Conservation (phyloP, 2,888 invertebrate genomes). For the Napeogenes inachia region DNA sequence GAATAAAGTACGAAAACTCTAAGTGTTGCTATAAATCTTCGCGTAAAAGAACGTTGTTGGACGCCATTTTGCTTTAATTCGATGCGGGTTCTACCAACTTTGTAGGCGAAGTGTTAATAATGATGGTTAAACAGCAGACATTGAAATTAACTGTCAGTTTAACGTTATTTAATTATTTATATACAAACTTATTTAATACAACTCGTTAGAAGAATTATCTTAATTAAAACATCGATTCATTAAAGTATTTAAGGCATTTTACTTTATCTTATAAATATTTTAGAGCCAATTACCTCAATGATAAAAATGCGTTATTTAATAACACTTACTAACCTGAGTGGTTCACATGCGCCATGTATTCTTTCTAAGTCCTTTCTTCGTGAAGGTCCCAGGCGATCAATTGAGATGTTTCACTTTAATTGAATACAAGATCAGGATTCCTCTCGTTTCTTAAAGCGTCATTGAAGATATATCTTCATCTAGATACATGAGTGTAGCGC, state of each 20-base stretch:
- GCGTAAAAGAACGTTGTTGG: conserved; percentile 57
- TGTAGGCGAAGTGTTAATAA: conserved; percentile 7
- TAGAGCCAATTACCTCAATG: neutral
- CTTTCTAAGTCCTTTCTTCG: conserved; percentile 26
- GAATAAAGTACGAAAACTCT: conserved; percentile 48
- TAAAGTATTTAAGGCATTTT: too few species aligned
- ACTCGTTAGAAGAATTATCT: too few species aligned
- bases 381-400: conserved; percentile 30
- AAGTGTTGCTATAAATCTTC: conserved; percentile 69
- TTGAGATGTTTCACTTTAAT: conserved; percentile 34
- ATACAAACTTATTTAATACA: too few species aligned
- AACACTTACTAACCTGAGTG: neutral
- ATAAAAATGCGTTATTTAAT: neutral
- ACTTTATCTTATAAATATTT: neutral
- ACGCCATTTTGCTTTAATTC: conserved; percentile 44
- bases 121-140: neutral
- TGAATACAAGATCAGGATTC: conserved; percentile 34
- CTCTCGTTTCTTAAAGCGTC: conserved; percentile 5
- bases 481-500: too few species aligned
- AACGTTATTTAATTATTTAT: too few species aligned
- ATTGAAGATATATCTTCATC: too few species aligned
- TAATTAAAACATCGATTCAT: too few species aligned
- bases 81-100: conserved; percentile 36
- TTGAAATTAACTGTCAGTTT: too few species aligned
- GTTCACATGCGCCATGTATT: neutral